Percentiles rank a stretch among this genome's conserved stretches.
Conservation (phyloP, 1,140 invertebrate genomes). For the Euwallacea similis region DNA sequence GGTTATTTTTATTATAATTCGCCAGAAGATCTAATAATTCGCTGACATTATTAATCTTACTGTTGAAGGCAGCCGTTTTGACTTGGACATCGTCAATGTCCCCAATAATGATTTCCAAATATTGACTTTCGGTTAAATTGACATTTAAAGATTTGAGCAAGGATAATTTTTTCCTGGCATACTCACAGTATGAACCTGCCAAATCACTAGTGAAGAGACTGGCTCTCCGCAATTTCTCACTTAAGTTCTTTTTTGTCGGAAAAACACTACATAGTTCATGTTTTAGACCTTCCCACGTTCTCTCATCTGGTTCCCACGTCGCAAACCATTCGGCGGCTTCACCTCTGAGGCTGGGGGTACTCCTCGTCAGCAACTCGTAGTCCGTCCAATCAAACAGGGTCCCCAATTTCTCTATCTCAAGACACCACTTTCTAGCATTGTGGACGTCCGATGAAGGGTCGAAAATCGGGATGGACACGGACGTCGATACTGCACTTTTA, state of each 20-base stretch:
- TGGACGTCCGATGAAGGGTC: no score
- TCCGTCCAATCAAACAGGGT: no score
- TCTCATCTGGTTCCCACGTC: no score
- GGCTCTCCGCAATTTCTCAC: slow-evolving; percentile 2
- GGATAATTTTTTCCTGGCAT: slow-evolving; percentile 25
- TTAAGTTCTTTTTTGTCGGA: slow-evolving; percentile 15
- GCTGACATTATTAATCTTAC: slow-evolving; percentile 3
- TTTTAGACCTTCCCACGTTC: no score
- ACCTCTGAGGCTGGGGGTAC: no score
- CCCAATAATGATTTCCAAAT: slow-evolving; percentile 12
- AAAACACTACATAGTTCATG: no score
- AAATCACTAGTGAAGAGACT: not conserved
- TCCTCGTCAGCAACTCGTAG: no score
- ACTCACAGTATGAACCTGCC: slow-evolving; percentile 20
- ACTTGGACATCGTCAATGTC: slow-evolving; percentile 18
- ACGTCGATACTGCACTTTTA: no score
- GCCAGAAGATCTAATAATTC: not conserved
- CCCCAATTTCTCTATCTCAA: no score
- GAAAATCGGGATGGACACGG: no score
- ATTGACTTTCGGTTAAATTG: slow-evolving; percentile 8
- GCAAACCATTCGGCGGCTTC: no score
- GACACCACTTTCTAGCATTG: no score
- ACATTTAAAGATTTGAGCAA: slow-evolving; percentile 12
- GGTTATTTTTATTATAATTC: slow-evolving; percentile 7
- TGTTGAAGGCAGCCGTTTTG: slow-evolving; percentile 19